Evolutionary conservation across 2,888 invertebrate species (phyloP), one percentile per base, ranked within the genome.

Genomic region (Troides oblongomaculatus): DNA sequence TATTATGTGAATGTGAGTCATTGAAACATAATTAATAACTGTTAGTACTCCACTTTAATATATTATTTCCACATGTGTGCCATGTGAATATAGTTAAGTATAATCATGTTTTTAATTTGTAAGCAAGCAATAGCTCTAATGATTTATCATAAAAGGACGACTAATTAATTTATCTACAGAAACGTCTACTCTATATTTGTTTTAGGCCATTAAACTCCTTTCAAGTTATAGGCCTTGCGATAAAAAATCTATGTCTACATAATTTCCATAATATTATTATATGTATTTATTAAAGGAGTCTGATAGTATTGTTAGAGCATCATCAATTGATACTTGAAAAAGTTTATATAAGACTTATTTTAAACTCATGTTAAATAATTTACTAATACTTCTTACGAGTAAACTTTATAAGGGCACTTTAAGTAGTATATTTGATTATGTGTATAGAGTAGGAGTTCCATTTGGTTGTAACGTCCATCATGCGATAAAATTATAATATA

Each of bases 401-500:
- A 14, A 14, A 50, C 17, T 50, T 17, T 50, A 50, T 17, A 17
- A 14, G 3, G 5, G 18, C 18, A 17, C 17, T 50, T 2, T 50
- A 50, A 57, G 21, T 57, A n/a, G 7, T 2, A 10, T 57, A 21
- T 60, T 25, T 69, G 67, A 61, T 63, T 73, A 74, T 69, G 18
- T 43, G 72, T 70, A 69, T 63, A 67, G 71, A 72, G 73, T 77
- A 59, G 73, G 75, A 71, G 72, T 74, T 73, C 75, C 74, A 75
- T 68, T 63, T 58, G 68, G 73, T 72, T 76, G 76, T 70, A 74
- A 78, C 78, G 79, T 80, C 79, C 81, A 79, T 82, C 79, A 82
- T 78, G 77, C 79, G 80, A 83, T 80, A 81, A 76, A 80, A 82
- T 80, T 83, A 79, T 69, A 70, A 70, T 70, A 70, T 64, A 66